phyloP scores from a whole-genome alignment of 2,113 vertebrate genomes.

The Chelonoidis abingdonii region DNA sequence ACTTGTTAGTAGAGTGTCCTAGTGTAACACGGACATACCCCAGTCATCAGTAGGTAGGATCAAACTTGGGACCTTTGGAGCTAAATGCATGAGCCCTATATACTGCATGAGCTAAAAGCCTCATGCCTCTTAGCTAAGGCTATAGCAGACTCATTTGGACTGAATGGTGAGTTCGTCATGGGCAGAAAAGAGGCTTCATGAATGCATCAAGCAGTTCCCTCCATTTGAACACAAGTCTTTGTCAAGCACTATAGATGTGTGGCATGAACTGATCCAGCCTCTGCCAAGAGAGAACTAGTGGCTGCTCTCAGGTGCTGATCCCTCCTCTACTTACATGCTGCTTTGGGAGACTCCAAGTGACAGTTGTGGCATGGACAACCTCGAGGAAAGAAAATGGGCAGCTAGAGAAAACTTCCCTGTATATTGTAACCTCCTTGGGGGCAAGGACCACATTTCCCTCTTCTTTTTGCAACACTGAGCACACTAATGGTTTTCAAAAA shows the following conservation, averaged over 20 bases:
- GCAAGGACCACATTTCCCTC: background rate
- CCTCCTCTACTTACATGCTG: background rate
- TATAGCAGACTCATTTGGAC: background rate
- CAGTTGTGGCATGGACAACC: background rate
- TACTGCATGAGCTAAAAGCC: too few species aligned
- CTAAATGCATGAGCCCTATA: too few species aligned
- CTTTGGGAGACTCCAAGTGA: background rate
- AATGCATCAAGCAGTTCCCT: background rate
- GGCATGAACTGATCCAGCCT: background rate
- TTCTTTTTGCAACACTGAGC: background rate
- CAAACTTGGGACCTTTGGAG: too few species aligned
- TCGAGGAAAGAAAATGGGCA: background rate
- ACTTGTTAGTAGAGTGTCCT: background rate
- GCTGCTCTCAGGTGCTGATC: background rate
- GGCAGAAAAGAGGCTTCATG: background rate
- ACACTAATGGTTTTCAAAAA: fast-evolving
- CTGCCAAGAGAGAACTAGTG: background rate
- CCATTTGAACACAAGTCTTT: background rate
- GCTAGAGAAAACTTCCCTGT: background rate
- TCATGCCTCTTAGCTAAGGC: too few species aligned
- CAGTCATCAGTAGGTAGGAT: too few species aligned
- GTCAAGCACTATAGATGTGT: background rate
- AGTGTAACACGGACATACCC: background rate
- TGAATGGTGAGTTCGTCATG: background rate
- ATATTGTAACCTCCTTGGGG: background rate